Percentiles rank a stretch among this genome's conserved stretches.
Conservation (phyloP, 2,888 invertebrate genomes). For the Pegoplata infirma region DNA sequence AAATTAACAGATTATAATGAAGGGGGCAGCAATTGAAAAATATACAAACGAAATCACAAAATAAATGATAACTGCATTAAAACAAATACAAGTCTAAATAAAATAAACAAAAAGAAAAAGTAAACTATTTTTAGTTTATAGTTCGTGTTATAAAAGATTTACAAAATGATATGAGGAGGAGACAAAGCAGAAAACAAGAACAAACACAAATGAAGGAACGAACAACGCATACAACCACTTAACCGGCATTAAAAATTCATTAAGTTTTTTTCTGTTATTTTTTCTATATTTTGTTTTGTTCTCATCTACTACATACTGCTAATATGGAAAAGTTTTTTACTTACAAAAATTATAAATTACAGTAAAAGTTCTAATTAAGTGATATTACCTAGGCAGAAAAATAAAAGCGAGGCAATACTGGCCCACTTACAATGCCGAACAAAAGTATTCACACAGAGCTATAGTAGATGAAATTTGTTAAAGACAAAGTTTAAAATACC, state of each 20-base stretch:
- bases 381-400: too few relatives aligned
- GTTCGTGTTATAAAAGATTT: background rate
- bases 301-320: background rate
- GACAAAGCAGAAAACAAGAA: background rate
- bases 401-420: too few relatives aligned
- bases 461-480: too few relatives aligned
- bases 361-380: background rate
- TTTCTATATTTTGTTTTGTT: constrained; percentile 34
- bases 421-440: too few relatives aligned
- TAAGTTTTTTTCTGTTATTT: constrained; percentile 26
- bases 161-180: background rate
- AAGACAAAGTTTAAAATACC: too few relatives aligned
- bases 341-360: background rate
- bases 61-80: constrained; percentile 3
- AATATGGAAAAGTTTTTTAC: constrained; percentile 6
- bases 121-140: background rate
- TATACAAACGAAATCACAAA: background rate
- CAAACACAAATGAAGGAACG: constrained; percentile 6
- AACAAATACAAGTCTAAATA: too few relatives aligned
- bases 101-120: background rate
- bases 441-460: too few relatives aligned
- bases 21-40: background rate
- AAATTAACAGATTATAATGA: constrained; percentile 15
- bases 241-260: constrained; percentile 34
- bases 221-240: background rate